Conservation (phyloP, 2,888 invertebrate genomes). For the Cephus runcator region DNA sequence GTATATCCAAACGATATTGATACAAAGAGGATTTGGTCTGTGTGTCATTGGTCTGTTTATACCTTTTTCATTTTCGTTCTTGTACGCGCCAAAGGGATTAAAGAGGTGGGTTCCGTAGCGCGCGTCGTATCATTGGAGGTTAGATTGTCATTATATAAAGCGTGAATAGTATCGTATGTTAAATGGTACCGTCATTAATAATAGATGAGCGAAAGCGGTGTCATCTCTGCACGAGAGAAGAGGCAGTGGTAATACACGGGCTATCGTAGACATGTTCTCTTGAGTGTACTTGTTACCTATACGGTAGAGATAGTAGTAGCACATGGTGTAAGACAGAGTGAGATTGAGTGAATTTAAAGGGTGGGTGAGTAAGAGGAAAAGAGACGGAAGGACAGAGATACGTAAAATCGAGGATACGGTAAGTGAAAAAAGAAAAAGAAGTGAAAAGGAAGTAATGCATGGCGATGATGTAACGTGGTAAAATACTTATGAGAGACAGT, state of each 20-base stretch:
- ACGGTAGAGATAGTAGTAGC: background rate
- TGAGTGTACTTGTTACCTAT: constrained; percentile 16
- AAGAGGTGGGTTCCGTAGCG: background rate
- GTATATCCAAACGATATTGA: background rate
- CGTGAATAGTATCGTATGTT: constrained; percentile 11
- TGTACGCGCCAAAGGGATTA: background rate
- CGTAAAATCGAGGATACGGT: constrained; percentile 6
- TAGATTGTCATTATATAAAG: constrained; percentile 2
- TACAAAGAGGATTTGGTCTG: background rate
- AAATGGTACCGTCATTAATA: constrained; percentile 24
- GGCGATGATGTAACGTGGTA: background rate
- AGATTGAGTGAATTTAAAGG: background rate
- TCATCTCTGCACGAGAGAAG: constrained; percentile 17
- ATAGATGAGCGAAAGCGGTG: constrained; percentile 33
- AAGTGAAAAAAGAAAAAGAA: constrained; percentile 7
- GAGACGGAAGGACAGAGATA: background rate
- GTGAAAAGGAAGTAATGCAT: background rate
- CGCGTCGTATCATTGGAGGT: background rate
- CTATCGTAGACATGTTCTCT: constrained; percentile 18
- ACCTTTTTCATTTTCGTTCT: background rate
- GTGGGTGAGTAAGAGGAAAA: background rate
- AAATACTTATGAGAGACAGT: background rate
- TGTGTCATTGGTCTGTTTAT: background rate
- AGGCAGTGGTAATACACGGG: background rate
- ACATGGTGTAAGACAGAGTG: constrained; percentile 11